A percentile compares a stretch with the other conserved stretches of the same genome.
Conservation (phyloP, 2,113 vertebrate species). For the Syngnathoides biaculeatus region DNA sequence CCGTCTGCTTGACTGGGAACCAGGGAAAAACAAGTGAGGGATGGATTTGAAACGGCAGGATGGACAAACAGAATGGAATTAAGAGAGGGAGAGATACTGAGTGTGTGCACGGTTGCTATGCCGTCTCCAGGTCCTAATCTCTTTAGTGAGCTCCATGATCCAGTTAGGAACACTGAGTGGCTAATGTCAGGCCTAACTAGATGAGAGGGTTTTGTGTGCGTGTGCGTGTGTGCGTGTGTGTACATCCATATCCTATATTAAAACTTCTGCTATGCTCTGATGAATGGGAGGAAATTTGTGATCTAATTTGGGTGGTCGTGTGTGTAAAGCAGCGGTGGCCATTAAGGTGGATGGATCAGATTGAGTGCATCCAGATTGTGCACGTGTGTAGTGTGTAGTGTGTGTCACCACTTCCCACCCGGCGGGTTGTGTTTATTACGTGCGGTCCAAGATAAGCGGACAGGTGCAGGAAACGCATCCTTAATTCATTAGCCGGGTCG, state of each 20-base stretch:
- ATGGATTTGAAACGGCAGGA: neutral
- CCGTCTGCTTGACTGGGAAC: conserved; percentile 24
- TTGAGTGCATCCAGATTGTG: conserved; percentile 2
- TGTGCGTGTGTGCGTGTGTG: neutral
- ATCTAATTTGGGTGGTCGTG: conserved; percentile 4
- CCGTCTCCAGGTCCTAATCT: conserved; percentile 9
- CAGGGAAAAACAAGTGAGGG: neutral
- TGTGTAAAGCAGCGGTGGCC: conserved; percentile 3
- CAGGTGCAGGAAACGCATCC: conserved; percentile 11
- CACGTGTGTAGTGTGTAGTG: neutral
- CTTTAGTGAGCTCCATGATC: conserved; percentile 5
- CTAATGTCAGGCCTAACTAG: conserved; percentile 13
- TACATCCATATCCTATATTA: conserved; percentile 12
- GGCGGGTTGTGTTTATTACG: neutral
- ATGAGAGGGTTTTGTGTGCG: neutral
- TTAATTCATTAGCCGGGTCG: conserved; percentile 9
- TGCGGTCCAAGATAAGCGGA: conserved; percentile 1
- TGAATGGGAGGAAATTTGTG: conserved; percentile 5
- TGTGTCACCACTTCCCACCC: neutral
- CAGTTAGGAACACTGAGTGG: conserved; percentile 14
- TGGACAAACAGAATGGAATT: neutral
- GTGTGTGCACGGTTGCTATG: neutral
- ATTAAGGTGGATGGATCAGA: conserved; percentile 4
- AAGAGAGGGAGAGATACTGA: neutral
- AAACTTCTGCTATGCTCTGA: conserved; percentile 1